Evolutionary conservation across 2,888 invertebrate genomes (phyloP), one percentile per base, ranked within the genome.

Genomic region (Caenorhabditis parvicauda): DNA sequence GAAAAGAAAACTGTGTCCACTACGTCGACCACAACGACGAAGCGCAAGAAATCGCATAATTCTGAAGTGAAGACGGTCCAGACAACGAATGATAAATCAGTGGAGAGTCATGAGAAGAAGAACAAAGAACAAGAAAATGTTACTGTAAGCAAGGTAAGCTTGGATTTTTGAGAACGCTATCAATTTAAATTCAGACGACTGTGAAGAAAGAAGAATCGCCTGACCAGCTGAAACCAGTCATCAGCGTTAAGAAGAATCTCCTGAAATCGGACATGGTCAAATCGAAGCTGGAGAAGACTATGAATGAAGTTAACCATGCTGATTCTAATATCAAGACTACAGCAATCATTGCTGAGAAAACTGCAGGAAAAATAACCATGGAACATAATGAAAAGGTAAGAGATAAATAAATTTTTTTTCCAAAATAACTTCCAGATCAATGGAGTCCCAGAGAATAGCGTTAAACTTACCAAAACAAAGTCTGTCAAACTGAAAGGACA

Each of bases 1-100:
- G 67, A 67, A 43, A 67, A 62, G 43, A 55, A 59, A 25, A 61
- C 56, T n/a, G 64, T 64, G 27, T 64, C 67, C 41, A 67, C 64
- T 21, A 64, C 61, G 35, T 61, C 64, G 28, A 67, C 67, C 29
- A 68, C 64, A 42, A 68, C 68, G 12, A 65, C 58, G 35, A 51
- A 60, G 14, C 59, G 56, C 7, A 28, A 47, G 38, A 63, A 51
- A n/a, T 52, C 63, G 17, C 52, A 58, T 19, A 55, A 45, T 48
- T 63, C 59, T 2, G 63, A 63, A 35, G 59, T 55, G 39, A 63
- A 62, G 48, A 28, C 58, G 12, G 64, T 64, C 29, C 67, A 63
- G 12, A 59, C 56, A 19, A 25, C 67, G 6, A 59, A 61, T 47
- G 64, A 59, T 12, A 67, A 64, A 27, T 62, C 55, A 38, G 64